phyloP scores from a whole-genome alignment of 2,797 vertebrate species.

The Dicrostonyx torquatus region DNA sequence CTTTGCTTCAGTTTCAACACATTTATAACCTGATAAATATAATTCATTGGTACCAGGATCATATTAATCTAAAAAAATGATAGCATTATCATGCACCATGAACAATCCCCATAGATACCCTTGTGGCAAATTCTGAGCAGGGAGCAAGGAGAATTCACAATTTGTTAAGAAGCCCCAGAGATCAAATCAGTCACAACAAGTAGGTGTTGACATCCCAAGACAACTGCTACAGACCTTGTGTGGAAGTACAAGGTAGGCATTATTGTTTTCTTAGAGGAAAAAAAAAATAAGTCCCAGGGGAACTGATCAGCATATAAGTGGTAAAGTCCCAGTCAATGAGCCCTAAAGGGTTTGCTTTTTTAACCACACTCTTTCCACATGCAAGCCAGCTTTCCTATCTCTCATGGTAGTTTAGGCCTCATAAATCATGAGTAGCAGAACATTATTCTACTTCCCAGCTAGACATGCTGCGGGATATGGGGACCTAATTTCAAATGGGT shows the following conservation, averaged over 20 bases:
- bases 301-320: not conserved
- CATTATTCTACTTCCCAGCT: not conserved
- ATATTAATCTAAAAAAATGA: conserved; percentile 26
- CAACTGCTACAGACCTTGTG: not conserved
- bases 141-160: not conserved
- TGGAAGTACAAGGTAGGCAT: not conserved
- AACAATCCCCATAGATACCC: not conserved
- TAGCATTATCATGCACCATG: not conserved
- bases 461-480: not conserved
- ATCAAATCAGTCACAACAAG: not conserved
- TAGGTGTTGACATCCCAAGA: not conserved
- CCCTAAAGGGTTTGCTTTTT: not conserved
- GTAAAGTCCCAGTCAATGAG: not conserved
- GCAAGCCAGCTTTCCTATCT: not conserved
- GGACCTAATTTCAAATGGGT: not conserved
- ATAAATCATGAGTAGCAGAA: not conserved
- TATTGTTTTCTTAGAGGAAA: conserved; percentile 10
- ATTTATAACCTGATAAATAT: not conserved
- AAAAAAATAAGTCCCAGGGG: conserved; percentile 13
- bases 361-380: not conserved
- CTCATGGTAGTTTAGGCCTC: not conserved
- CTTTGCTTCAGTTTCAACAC: not conserved
- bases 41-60: conserved; percentile 16
- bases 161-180: conserved; percentile 14
- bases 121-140: not conserved